phyloP scores from a whole-genome alignment of 2,888 invertebrate species.

The Parnassius smintheus region DNA sequence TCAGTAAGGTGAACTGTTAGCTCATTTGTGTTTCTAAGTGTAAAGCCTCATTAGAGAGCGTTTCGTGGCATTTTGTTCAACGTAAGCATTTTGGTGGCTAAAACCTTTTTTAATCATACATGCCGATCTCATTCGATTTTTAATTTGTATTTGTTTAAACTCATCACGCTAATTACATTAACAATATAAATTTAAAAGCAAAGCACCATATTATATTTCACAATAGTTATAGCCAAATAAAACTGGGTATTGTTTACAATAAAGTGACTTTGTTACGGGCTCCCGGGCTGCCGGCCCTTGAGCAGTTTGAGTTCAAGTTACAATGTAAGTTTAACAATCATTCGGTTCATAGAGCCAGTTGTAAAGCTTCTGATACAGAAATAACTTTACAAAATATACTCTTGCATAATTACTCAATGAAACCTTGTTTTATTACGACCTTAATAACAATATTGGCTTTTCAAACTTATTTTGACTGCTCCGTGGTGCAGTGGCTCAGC shows the following conservation, averaged over 20 bases:
- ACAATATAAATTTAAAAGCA: background rate
- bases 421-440: too few relatives aligned
- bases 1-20: too few relatives aligned
- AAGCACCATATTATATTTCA: constrained; percentile 12
- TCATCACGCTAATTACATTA: constrained; percentile 1
- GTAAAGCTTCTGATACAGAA: constrained; percentile 16
- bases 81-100: too few relatives aligned
- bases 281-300: background rate
- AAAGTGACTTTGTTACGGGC: constrained; percentile 11
- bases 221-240: constrained; percentile 19
- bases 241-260: constrained; percentile 16
- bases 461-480: too few relatives aligned
- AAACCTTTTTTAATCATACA: too few relatives aligned
- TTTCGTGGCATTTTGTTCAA: too few relatives aligned
- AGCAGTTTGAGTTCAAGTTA: constrained; percentile 7
- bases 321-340: constrained; percentile 19
- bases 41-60: too few relatives aligned
- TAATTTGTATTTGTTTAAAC: background rate
- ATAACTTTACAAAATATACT: background rate
- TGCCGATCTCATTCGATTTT: too few relatives aligned
- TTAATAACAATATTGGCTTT: too few relatives aligned
- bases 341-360: constrained; percentile 12
- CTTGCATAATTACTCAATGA: too few relatives aligned
- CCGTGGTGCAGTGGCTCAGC: too few relatives aligned
- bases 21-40: too few relatives aligned